Evolutionary conservation across 2,888 invertebrate genomes (phyloP), one percentile per base, ranked within the genome.

Genomic region (Pristionchus maxplancki): DNA sequence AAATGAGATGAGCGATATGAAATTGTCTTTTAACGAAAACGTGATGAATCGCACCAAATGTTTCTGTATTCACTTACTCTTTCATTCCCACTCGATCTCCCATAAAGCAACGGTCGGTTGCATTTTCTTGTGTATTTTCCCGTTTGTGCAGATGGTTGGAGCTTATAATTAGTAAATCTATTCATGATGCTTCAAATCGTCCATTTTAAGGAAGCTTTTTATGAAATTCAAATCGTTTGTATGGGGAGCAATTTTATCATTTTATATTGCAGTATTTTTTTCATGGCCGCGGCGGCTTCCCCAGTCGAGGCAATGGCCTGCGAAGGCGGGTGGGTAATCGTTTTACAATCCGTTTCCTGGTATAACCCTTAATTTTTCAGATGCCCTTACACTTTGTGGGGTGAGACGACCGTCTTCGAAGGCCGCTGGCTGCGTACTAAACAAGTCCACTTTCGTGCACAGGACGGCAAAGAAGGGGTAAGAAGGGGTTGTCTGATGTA

Each of bases 381-480:
- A 40, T 90, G 92, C 53, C 92, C 92, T 3, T 92, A 90, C 87
- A 74, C 89, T 17, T 87, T 92, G 13, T 90, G 87, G 50, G 89
- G 90, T 44, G 90, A 90, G 62, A 71, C 89, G 84, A 89, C 89
- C 9, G 91, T 92, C 28, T 92, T 90, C 89, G 89, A 89, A 64
- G 92, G 92, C 13, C 89, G 89, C 71, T 92, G 92, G 92, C 89
- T 92, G 86, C 90, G 90, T 53, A 89, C 91, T n/a, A 53, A 90
- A 17, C 90, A 90, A 82, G 89, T 92, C 71, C 84, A 88, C 34
- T 92, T 92, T 88, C 62, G 40, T 4, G 40, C 82, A 13, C 50
- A 44, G 24, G 53, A 74, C 34, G 82, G 82, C n/a, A 40, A 64
- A 34, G 44, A 58, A 28, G 81, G 88, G 4, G 85, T 85, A 24